Percentiles rank a stretch among this genome's conserved stretches.
These are phyloP conservation scores for Sebastes steindachneri DNA, from an alignment of 2,797 vertebrate genomes.

Conservation along the genomic window DNA sequence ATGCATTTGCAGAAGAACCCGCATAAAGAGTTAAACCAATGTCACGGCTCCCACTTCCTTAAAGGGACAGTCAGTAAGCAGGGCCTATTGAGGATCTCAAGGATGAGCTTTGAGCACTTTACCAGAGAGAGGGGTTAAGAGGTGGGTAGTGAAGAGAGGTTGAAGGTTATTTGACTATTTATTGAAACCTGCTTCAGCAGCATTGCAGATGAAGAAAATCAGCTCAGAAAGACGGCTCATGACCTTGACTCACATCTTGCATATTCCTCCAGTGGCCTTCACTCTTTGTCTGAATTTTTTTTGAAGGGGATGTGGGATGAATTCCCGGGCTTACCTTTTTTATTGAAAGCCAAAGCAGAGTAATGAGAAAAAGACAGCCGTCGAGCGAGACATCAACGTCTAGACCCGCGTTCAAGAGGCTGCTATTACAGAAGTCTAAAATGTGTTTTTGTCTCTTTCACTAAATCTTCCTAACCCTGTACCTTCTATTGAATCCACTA, in stretches of 20 bases:
- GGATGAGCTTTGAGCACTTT: conserved; percentile 29
- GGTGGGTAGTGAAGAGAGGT: conserved; percentile 12
- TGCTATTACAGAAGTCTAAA: neutral
- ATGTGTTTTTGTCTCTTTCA: neutral
- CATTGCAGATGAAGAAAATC: conserved; percentile 28
- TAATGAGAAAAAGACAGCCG: neutral
- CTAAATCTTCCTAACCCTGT: conserved; percentile 3
- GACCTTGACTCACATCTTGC: conserved; percentile 34
- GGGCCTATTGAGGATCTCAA: conserved; percentile 21
- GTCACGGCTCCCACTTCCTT: neutral
- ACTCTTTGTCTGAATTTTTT: conserved; percentile 5
- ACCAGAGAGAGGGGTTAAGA: conserved; percentile 22
- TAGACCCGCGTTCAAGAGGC: neutral
- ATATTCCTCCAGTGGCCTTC: conserved; percentile 15
- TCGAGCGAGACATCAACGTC: neutral
- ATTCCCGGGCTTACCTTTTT: neutral
- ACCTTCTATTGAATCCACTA: neutral
- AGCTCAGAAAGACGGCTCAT: neutral
- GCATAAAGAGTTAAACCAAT: conserved; percentile 17
- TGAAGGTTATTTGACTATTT: conserved; percentile 25
- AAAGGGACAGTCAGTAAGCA: conserved; percentile 15
- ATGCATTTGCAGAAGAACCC: conserved; percentile 1
- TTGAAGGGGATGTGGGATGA: conserved; percentile 15
- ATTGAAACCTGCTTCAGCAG: conserved; percentile 30
- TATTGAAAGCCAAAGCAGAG: conserved; percentile 10